phyloP scores from a whole-genome alignment of 2,113 vertebrate genomes.

The Scomber japonicus region DNA sequence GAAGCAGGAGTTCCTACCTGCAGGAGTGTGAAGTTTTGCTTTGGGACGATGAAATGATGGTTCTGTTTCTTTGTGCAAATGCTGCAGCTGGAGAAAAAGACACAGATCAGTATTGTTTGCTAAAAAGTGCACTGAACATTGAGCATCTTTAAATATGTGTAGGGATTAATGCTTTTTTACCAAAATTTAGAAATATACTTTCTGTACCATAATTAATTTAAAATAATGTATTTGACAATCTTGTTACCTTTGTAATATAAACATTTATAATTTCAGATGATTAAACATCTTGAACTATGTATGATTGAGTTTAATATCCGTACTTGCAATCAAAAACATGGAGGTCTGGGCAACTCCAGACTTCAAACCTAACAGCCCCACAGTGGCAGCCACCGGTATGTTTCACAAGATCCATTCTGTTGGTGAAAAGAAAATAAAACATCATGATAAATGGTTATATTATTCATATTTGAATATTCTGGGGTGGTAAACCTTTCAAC shows the following conservation, averaged over 20 bases:
- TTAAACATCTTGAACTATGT: background rate
- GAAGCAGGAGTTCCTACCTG: constrained; percentile 82
- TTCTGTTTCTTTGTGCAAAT: constrained; percentile 98
- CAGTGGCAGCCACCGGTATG: constrained; percentile 96
- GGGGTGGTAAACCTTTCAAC: background rate
- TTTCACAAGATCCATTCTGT: constrained; percentile 89
- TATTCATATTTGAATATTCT: background rate
- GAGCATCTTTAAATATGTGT: background rate
- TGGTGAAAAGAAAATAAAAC: constrained; percentile 30
- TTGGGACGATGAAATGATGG: constrained; percentile 94
- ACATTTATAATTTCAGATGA: background rate
- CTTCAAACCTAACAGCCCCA: constrained; percentile 92
- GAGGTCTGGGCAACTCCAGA: constrained; percentile 89
- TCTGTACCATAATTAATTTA: background rate
- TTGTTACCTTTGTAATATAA: background rate
- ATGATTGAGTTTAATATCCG: constrained; percentile 54
- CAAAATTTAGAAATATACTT: background rate
- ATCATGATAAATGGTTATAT: background rate
- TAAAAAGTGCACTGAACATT: background rate
- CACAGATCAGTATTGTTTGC: background rate
- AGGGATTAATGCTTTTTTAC: no score
- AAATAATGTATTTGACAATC: background rate
- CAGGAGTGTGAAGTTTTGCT: constrained; percentile 90
- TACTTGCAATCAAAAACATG: constrained; percentile 97
- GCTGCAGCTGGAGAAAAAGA: constrained; percentile 90